Base-by-base conservation (phyloP, 2,113 vertebrate species). In the Propithecus coquereli region DNA sequence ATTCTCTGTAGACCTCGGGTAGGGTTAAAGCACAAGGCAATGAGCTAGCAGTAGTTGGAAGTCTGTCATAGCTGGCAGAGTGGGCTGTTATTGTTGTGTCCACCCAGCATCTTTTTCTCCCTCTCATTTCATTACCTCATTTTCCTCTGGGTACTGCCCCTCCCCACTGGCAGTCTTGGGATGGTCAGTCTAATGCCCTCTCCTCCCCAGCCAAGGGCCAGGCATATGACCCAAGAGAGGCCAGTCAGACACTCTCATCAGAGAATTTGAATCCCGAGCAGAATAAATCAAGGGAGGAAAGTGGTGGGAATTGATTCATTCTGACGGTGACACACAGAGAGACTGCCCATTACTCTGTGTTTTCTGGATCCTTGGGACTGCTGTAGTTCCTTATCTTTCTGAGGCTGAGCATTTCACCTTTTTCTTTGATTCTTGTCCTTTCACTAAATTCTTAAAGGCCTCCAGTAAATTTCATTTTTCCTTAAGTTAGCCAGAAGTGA, bases 311-410 rank as follows among this genome's bases (percentile, higher is more conserved):
- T 14, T 25, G 37, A 27, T 32, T 63, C 10, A 8, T 74, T 40
- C 54, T 40, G 47, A 18, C 8, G 27, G n/a, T 50, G 10, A 0
- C 4, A 34, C 20, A 0, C 13, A 37, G 7, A 17, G 25, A 90
- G 47, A 6, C 40, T 65, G 37, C 54, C 27, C 0, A 0, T 16
- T n/a, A 8, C 3, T 5, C 40, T 6, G 16, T 4, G 17, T 20
- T 16, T 52, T 23, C 43, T 59, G 73, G 17, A 9, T 52, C 79
- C 5, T 71, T 37, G 54, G 66, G 18, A 17, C 40, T 80, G 4
- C 14, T 32, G 1, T 14, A 20, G 40, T 17, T 34, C 5, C 66
- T 81, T 40, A 61, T 76, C 47, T 81, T 91, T 83, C 74, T 89
- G 45, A 92, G 45, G 2, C 73, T 83, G 30, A 79, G 16, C 20